Evolutionary conservation across 2,797 vertebrate genomes (phyloP), one percentile per base, ranked within the genome.

Genomic region (Oryzias sinensis): DNA sequence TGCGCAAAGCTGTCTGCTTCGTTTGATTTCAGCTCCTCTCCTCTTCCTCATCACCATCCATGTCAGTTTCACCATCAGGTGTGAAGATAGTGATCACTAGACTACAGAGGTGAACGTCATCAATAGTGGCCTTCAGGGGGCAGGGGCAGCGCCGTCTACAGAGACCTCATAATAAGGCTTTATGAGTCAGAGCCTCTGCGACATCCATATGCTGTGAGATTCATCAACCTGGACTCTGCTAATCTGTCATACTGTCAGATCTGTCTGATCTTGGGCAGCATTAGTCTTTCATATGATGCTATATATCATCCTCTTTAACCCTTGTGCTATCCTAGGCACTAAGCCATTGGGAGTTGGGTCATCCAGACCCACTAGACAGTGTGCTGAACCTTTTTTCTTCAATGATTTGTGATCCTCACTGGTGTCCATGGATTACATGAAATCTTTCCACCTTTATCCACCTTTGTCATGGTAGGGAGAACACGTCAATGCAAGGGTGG

Each of bases 81-180:
- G 59, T 53, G 53, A 47, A 58, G 17, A 71, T 71, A 63, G 72
- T 24, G 65, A 78, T 85, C 68, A 58, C 55, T 40, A 64, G 68
- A 74, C 67, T 56, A 58, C 29, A 9, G 58, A 68, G 81, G 67
- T 33, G 59, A 83, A 68, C 55, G 54, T 59, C 79, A 90, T 88
- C 87, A 79, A 89, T 89, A 72, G 66, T 16, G 62, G 68, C 65
- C 82, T 67, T 59, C 25, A 41, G 60, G 58, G 56, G 56, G 57
- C 22, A 42, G 52, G 45, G 57, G 43, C 37, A 15, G 62, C 29
- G 51, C 29, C 22, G 76, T 59, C 72, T 49, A 75, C 68, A 70
- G 16, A 6, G 65, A 70, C 78, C 77, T 74, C 77, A 80, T 83
- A 77, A 80, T 64, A 49, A 81, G 49, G 42, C 79, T 53, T 58